These are phyloP conservation scores for Rhagonycha lutea DNA, from an alignment of 2,888 invertebrate genomes.

Conservation along the genomic window DNA sequence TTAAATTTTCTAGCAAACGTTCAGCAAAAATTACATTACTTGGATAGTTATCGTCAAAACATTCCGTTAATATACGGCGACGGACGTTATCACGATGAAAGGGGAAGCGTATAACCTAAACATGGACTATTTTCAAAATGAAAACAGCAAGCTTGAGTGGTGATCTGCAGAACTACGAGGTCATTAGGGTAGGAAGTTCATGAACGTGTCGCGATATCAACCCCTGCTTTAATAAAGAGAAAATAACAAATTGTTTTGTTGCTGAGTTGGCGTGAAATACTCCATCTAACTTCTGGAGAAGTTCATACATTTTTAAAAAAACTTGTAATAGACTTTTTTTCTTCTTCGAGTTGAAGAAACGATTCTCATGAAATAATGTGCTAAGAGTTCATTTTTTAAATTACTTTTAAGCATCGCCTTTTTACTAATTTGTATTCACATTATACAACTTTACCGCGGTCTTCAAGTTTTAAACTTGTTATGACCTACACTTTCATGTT, in stretches of 20 bases:
- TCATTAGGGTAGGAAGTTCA: slow-evolving; percentile 37
- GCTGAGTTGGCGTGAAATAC: slow-evolving; percentile 30
- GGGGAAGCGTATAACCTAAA: not conserved
- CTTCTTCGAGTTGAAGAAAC: not conserved
- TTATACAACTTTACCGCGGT: not conserved
- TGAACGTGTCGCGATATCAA: slow-evolving; percentile 38
- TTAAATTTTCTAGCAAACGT: not conserved
- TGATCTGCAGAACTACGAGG: slow-evolving; percentile 14
- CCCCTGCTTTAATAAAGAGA: slow-evolving; percentile 41
- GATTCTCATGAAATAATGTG: slow-evolving; percentile 6
- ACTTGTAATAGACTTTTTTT: not conserved
- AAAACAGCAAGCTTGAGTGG: not conserved
- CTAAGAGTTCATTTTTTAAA: slow-evolving; percentile 6
- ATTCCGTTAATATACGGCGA: slow-evolving; percentile 1
- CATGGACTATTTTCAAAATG: slow-evolving; percentile 4
- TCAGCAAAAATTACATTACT: not conserved
- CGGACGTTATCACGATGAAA: slow-evolving; percentile 1
- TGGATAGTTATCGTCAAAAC: slow-evolving; percentile 1
- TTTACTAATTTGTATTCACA: slow-evolving; percentile 14
- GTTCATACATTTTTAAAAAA: not conserved
- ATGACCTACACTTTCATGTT: not conserved
- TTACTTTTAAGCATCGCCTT: not conserved
- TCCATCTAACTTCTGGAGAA: not conserved
- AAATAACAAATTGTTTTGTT: slow-evolving; percentile 43
- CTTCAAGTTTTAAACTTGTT: slow-evolving; percentile 1